Evolutionary conservation across 2,113 vertebrate genomes (phyloP).

Genomic region (Rhinoderma darwinii): DNA sequence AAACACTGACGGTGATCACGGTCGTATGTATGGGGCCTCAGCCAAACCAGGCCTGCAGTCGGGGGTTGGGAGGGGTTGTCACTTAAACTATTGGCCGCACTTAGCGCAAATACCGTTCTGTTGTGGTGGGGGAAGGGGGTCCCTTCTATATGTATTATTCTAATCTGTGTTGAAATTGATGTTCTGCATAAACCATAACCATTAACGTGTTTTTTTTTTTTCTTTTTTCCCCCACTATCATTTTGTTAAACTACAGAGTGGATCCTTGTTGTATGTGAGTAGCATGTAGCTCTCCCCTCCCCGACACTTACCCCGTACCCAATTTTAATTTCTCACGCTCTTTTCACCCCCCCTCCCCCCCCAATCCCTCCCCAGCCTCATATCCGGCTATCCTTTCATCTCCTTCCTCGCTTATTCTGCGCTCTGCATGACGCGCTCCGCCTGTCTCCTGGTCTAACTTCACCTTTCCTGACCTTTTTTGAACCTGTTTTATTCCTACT

Average conservation of each 20-base stretch:
- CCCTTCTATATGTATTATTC: neutral
- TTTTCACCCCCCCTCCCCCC: neutral
- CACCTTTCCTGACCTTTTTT: neutral
- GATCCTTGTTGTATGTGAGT: conserved; percentile 85
- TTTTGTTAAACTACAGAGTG: conserved; percentile 74
- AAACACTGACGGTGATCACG: no score
- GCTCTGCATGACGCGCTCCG: conserved; percentile 26
- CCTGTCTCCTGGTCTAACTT: conserved; percentile 20
- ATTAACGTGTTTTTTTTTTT: conserved; percentile 70
- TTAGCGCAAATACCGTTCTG: neutral
- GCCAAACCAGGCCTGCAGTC: no score
- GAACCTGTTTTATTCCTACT: neutral
- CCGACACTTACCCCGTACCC: conserved; percentile 19
- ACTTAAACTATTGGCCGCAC: neutral
- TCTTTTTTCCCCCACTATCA: conserved; percentile 66
- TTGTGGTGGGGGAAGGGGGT: neutral
- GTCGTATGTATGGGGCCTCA: no score
- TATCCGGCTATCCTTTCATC: neutral
- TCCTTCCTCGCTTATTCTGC: neutral
- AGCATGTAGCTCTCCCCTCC: conserved; percentile 68
- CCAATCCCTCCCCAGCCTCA: neutral
- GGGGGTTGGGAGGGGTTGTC: neutral
- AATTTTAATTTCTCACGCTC: neutral
- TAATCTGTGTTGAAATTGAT: conserved; percentile 47
- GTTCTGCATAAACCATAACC: conserved; percentile 60